These are phyloP conservation scores for Cepaea nemoralis DNA, from an alignment of 1,140 invertebrate species.

Conservation along the genomic window DNA sequence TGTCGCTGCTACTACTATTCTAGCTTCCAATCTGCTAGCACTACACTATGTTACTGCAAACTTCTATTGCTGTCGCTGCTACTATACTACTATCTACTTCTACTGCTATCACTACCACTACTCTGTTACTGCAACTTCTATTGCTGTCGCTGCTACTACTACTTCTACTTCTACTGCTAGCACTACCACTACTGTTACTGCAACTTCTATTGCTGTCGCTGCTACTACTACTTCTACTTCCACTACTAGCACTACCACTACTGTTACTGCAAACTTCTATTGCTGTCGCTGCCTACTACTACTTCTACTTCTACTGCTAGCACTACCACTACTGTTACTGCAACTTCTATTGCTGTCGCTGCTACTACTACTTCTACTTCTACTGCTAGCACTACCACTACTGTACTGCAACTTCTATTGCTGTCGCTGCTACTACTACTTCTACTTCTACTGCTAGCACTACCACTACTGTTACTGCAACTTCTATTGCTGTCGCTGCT, in stretches of 20 bases:
- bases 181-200: constrained; percentile 48
- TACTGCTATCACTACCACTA: background rate
- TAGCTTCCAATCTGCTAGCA: no score
- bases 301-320: constrained; percentile 18
- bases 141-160: constrained; percentile 36
- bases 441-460: constrained; percentile 7
- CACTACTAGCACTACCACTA: constrained; percentile 38
- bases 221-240: constrained; percentile 40
- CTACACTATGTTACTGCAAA: no score
- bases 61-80: no score
- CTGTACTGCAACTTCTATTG: background rate
- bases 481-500: constrained; percentile 37
- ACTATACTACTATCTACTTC: no score
- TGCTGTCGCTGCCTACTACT: constrained; percentile 45
- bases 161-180: constrained; percentile 38
- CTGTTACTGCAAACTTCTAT: constrained; percentile 32
- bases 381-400: constrained; percentile 19
- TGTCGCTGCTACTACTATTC: no score
- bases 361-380: no score
- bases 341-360: no score
- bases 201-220: constrained; percentile 32
- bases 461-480: constrained; percentile 34
- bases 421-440: background rate
- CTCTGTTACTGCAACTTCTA: constrained; percentile 14
- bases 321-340: background rate